phyloP scores from a whole-genome alignment of 2,113 vertebrate genomes.

The Trogon surrucura region DNA sequence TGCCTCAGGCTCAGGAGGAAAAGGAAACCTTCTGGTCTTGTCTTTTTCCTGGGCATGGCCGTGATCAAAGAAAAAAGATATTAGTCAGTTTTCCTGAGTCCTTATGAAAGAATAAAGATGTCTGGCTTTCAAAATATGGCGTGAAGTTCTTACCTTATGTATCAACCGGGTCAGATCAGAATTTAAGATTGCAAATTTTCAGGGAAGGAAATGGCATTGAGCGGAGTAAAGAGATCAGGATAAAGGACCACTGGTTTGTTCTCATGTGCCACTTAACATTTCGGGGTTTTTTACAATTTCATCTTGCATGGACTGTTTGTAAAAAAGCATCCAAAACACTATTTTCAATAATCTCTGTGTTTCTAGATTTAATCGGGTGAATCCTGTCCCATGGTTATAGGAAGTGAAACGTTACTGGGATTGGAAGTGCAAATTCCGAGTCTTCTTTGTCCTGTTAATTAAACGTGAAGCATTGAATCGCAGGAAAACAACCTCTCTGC shows the following conservation, averaged over 20 bases:
- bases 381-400: not conserved
- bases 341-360: not conserved
- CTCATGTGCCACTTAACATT: not conserved
- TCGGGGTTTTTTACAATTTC: not conserved
- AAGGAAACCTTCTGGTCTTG: not conserved
- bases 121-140: not conserved
- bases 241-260: not conserved
- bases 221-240: not conserved
- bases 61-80: slow-evolving; percentile 19
- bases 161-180: not conserved
- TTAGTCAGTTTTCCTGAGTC: not conserved
- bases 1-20: not conserved
- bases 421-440: not conserved
- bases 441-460: not conserved
- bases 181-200: not conserved
- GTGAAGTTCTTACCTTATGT: not conserved
- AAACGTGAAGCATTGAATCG: not conserved
- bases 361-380: not conserved
- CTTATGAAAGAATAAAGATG: not conserved
- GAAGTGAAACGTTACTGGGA: not conserved
- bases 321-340: not conserved
- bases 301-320: not conserved
- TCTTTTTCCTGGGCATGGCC: not conserved
- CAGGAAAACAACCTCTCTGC: not conserved
- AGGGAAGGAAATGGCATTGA: not conserved